phyloP scores from a whole-genome alignment of 2,888 invertebrate genomes.

The Metacarcinus magister region DNA sequence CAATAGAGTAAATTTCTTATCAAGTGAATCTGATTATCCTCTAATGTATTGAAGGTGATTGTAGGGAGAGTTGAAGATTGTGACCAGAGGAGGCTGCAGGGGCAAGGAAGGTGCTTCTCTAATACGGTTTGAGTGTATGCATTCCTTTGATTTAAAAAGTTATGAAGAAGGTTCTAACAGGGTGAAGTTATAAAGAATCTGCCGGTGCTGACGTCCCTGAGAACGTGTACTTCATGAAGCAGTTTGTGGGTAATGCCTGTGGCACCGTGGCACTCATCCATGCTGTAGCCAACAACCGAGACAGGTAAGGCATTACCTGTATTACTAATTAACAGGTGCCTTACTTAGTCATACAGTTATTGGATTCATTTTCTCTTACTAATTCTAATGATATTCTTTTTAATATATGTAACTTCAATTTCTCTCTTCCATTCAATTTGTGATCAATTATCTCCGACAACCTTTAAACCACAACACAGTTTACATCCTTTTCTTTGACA shows the following conservation, averaged over 20 bases:
- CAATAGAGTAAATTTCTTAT: constrained; percentile 1
- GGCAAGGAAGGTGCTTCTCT: not conserved
- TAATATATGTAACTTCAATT: too few species aligned
- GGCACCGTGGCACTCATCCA: constrained; percentile 99
- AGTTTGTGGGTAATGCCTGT: constrained; percentile 97
- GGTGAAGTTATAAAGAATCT: constrained; percentile 43
- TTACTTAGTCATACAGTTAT: too few species aligned
- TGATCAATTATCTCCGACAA: too few species aligned
- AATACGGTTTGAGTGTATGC: too few species aligned
- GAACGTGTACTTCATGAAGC: constrained; percentile 92
- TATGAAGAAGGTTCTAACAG: too few species aligned
- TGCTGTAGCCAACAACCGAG: constrained; percentile 94
- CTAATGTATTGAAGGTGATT: not conserved
- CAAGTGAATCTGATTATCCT: not conserved
- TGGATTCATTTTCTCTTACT: too few species aligned
- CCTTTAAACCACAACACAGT: too few species aligned
- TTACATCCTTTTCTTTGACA: too few species aligned
- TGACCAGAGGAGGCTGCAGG: not conserved
- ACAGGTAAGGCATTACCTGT: constrained; percentile 85
- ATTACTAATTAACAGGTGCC: too few species aligned
- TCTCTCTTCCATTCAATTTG: too few species aligned
- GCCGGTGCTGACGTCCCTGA: constrained; percentile 76
- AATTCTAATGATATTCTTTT: too few species aligned
- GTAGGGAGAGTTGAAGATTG: not conserved
- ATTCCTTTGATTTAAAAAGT: too few species aligned